Evolutionary conservation across 2,113 vertebrate species (phyloP).

Genomic region (Pseudolaguvia tuberculata): DNA sequence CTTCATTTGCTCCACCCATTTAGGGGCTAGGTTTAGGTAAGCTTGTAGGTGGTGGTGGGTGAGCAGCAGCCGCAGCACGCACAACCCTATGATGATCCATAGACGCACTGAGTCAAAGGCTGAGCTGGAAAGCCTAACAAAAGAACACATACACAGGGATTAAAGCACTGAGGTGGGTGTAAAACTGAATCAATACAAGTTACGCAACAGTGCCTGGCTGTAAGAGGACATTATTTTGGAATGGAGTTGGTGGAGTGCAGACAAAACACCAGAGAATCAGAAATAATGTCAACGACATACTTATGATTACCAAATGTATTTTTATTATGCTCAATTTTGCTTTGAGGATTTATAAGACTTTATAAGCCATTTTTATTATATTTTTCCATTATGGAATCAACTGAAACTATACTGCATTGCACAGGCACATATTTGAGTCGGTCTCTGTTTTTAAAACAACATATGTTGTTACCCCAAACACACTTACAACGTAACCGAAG

Average conservation of each 20-base stretch:
- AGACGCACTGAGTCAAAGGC: constrained; percentile 78
- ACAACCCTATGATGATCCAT: constrained; percentile 77
- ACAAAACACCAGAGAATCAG: background rate
- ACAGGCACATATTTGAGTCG: background rate
- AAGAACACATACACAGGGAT: background rate
- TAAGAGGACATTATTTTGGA: background rate
- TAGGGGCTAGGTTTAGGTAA: constrained; percentile 83
- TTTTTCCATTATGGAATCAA: no score
- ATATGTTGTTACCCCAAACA: background rate
- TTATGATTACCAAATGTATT: background rate
- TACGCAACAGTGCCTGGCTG: background rate
- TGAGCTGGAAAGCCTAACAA: constrained; percentile 74
- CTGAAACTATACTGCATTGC: background rate
- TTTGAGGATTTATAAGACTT: background rate
- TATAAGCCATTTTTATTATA: background rate
- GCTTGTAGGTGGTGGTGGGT: constrained; percentile 87
- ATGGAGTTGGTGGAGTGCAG: background rate
- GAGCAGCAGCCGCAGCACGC: constrained; percentile 72
- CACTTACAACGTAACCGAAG: constrained; percentile 76
- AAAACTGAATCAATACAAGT: background rate
- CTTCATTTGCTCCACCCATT: constrained; percentile 85
- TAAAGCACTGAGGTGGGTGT: constrained; percentile 8
- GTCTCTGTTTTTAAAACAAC: background rate
- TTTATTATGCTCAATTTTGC: background rate
- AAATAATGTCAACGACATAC: background rate